Percentiles rank a stretch among this genome's conserved stretches.
phyloP scores from a whole-genome alignment of 2,888 invertebrate genomes.

The Lasius fuliginosus region DNA sequence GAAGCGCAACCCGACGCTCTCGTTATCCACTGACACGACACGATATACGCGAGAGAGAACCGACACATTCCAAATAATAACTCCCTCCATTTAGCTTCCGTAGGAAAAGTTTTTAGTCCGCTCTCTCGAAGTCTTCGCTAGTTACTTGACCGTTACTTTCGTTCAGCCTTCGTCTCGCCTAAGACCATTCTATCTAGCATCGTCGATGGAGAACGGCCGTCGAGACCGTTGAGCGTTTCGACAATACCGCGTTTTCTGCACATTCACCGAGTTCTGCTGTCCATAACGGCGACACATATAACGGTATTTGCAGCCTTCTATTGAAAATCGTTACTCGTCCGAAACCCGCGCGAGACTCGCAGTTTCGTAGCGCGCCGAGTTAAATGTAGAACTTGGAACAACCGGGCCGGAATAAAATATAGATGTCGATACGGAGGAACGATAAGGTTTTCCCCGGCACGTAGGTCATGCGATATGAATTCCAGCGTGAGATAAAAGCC shows the following conservation, averaged over 20 bases:
- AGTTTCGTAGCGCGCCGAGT: conserved; percentile 45
- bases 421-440: conserved; percentile 25
- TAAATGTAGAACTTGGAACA: conserved; percentile 57
- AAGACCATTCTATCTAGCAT: conserved; percentile 47
- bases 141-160: neutral
- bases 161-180: neutral
- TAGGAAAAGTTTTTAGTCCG: conserved; percentile 72
- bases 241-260: conserved; percentile 74
- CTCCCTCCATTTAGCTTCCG: conserved; percentile 78
- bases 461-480: conserved; percentile 52
- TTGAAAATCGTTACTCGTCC: conserved; percentile 80
- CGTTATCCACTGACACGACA: conserved; percentile 41
- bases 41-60: neutral
- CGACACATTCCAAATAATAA: conserved; percentile 78
- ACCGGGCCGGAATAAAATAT: conserved; percentile 46
- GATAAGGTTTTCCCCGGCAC: conserved; percentile 51
- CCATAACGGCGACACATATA: conserved; percentile 66
- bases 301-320: conserved; percentile 72
- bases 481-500: conserved; percentile 20
- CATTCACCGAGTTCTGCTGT: conserved; percentile 72
- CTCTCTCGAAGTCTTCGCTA: neutral
- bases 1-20: conserved; percentile 38
- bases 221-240: conserved; percentile 16
- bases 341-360: conserved; percentile 59
- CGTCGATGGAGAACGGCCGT: conserved; percentile 49